Base-by-base conservation (phyloP, 2,888 invertebrate species). In the Epinotia demarniana region DNA sequence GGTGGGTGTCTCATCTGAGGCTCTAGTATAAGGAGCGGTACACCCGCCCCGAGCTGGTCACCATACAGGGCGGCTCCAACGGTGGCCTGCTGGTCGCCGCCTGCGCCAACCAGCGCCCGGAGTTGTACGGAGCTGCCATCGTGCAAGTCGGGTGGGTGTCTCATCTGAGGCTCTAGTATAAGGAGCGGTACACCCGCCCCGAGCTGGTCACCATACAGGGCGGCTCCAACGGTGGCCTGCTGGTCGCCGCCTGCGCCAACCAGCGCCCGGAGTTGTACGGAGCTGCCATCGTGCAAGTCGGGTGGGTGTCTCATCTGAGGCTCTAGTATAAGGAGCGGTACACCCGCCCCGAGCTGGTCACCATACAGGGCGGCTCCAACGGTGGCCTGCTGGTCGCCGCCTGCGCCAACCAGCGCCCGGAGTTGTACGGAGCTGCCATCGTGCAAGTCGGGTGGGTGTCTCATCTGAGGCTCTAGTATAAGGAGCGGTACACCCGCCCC, bases 131-230 rank as follows among this genome's bases (percentile, higher is more conserved):
- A 12, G 98, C 98, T 76, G 98, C 97, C 66, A 96, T 99, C 80
- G 97, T 97, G 81, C 98, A 99, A 96, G 99, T 99, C 74, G 99
- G 99, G 98, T 98, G 90, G n/a, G n/a, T n/a, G n/a, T n/a, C n/a
- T n/a, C n/a, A n/a, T n/a, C n/a, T n/a, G n/a, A n/a, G n/a, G n/a
- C n/a, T n/a, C n/a, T n/a, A n/a, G n/a, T n/a, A n/a, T n/a, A 86
- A 93, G 8, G 95, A 97, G 81, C 95, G 96, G n/a, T 98, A 98
- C 91, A 98, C 99, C 0, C 93, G 89, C 33, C 93, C 96, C 12
- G 90, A 95, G 71, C 97, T 96, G 87, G 88, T 99, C 78, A 96
- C 96, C 16, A 98, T 98, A 82, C 97, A 98, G 90, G 99, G 99
- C 19, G 99, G 97, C 33, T 99, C 99, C 71, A 99, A 99, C 94